Conservation (phyloP, 2,888 invertebrate genomes). For the Lycocerus yunnanus region DNA sequence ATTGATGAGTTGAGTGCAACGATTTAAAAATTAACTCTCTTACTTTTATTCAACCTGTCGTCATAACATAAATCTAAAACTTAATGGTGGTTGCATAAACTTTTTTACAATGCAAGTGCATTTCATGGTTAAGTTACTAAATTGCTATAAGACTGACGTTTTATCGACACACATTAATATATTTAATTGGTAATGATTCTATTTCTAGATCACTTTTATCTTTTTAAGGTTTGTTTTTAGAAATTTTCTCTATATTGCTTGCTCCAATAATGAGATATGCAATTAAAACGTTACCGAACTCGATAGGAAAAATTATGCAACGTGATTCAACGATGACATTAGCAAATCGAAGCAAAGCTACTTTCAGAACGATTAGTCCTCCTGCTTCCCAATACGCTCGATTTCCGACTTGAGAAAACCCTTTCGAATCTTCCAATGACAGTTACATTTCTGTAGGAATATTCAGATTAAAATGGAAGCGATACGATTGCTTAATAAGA, state of each 20-base stretch:
- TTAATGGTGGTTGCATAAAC: conserved; percentile 45
- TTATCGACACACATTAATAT: conserved; percentile 34
- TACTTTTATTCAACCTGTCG: conserved; percentile 47
- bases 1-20: conserved; percentile 45
- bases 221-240: not conserved
- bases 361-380: too few species aligned
- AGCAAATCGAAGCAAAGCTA: too few species aligned
- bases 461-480: too few species aligned
- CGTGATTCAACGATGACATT: too few species aligned
- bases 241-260: not conserved
- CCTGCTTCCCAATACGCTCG: too few species aligned
- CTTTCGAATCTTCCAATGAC: too few species aligned
- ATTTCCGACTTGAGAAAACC: too few species aligned
- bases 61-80: conserved; percentile 48
- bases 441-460: too few species aligned
- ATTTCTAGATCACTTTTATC: conserved; percentile 7
- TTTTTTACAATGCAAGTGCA: conserved; percentile 35
- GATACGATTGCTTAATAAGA: too few species aligned
- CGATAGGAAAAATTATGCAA: not conserved
- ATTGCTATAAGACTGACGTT: conserved; percentile 30
- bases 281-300: not conserved
- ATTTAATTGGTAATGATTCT: conserved; percentile 25
- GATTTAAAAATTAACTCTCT: conserved; percentile 50
- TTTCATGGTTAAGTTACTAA: conserved; percentile 26
- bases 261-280: not conserved